These are phyloP conservation scores for Amblyopsis rosae DNA, from an alignment of 2,113 vertebrate species.

Conservation along the genomic window DNA sequence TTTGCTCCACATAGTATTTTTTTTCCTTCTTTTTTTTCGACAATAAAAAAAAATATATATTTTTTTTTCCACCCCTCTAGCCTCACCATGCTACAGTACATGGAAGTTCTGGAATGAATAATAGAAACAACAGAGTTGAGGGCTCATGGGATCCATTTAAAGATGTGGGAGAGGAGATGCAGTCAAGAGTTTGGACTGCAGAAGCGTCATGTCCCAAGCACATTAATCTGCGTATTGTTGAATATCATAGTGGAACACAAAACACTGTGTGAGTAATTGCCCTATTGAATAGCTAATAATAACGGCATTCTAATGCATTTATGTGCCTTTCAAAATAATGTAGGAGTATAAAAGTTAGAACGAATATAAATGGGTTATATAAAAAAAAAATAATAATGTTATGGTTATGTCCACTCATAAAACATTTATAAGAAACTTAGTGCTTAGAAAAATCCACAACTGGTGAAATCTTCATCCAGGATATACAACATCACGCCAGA, in stretches of 20 bases:
- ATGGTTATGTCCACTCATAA: too few species aligned
- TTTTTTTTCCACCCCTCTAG: constrained; percentile 65
- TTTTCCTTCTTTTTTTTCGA: not conserved
- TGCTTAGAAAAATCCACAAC: not conserved
- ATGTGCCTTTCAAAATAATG: constrained; percentile 3
- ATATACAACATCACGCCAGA: constrained; percentile 1
- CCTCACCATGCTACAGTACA: constrained; percentile 62
- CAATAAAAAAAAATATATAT: constrained; percentile 72
- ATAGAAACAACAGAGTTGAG: constrained; percentile 77
- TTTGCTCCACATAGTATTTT: constrained; percentile 69
- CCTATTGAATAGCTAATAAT: constrained; percentile 16
- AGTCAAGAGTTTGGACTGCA: constrained; percentile 59
- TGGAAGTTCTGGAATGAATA: constrained; percentile 78
- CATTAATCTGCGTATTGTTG: constrained; percentile 62
- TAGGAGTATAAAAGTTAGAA: constrained; percentile 14
- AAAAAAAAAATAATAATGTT: not conserved
- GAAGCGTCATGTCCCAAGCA: constrained; percentile 53
- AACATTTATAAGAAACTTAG: too few species aligned
- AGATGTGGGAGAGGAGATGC: constrained; percentile 71
- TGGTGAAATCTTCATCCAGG: not conserved
- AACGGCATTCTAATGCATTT: constrained; percentile 24
- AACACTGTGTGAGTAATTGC: constrained; percentile 9
- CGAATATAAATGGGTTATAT: constrained; percentile 5
- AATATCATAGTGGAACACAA: constrained; percentile 23
- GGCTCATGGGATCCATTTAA: constrained; percentile 78